These are phyloP conservation scores for Paradoxurus hermaphroditus DNA, from an alignment of 2,113 vertebrate species.

Conservation along the genomic window DNA sequence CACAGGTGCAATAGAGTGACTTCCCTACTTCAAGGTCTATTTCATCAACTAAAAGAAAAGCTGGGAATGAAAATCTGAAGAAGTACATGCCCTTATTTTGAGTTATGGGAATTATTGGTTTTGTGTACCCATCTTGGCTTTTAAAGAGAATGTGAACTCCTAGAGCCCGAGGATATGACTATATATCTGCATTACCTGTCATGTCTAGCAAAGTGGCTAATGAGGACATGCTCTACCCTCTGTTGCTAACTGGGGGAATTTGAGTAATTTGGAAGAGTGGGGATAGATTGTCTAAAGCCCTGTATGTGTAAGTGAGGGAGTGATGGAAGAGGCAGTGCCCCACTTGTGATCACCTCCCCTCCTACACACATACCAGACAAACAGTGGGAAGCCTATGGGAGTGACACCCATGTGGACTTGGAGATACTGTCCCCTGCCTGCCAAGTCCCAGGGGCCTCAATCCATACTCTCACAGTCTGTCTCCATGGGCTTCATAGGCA, in stretches of 20 bases:
- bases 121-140: neutral
- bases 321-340: neutral
- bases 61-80: neutral
- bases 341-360: neutral
- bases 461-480: neutral
- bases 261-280: neutral
- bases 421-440: neutral
- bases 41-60: neutral
- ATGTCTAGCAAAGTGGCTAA: neutral
- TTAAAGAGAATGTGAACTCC: neutral
- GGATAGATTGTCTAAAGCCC: neutral
- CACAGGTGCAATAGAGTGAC: neutral
- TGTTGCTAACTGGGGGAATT: neutral
- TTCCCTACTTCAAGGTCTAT: neutral
- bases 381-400: neutral
- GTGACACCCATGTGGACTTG: neutral
- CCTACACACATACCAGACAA: neutral
- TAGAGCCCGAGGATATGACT: neutral
- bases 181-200: neutral
- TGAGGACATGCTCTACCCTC: neutral
- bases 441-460: neutral
- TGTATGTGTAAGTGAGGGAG: neutral
- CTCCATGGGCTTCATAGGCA: neutral
- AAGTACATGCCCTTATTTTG: neutral
- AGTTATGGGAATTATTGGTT: neutral